Evolutionary conservation across 2,888 invertebrate genomes (phyloP).

Genomic region (Scrobipalpa costella): DNA sequence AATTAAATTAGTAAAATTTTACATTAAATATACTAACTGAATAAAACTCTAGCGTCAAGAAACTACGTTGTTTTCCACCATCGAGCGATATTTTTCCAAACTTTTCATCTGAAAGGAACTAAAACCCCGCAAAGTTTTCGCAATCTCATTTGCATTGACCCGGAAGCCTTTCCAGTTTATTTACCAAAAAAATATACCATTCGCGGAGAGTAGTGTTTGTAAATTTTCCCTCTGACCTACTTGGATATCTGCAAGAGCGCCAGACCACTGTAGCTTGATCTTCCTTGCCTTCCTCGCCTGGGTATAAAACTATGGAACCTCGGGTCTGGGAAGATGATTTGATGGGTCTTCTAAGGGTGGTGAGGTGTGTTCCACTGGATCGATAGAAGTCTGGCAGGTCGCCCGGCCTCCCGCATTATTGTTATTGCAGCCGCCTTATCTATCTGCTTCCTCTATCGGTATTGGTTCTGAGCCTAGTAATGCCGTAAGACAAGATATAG

Average conservation of each 20-base stretch:
- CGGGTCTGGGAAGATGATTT: constrained; percentile 58
- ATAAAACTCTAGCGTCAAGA: not conserved
- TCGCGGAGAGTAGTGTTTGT: constrained; percentile 73
- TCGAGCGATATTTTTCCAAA: constrained; percentile 1
- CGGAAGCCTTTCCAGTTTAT: constrained; percentile 67
- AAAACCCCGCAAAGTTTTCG: constrained; percentile 18
- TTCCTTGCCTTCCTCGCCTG: constrained; percentile 49
- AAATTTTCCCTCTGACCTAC: constrained; percentile 80
- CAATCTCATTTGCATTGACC: constrained; percentile 71
- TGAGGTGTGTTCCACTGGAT: constrained; percentile 58
- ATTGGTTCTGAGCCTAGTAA: constrained; percentile 72
- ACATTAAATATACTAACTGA: too few species aligned
- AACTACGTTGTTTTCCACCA: not conserved
- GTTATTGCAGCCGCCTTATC: constrained; percentile 77
- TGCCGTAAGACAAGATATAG: constrained; percentile 62
- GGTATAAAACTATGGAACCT: constrained; percentile 45
- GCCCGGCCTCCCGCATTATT: constrained; percentile 79
- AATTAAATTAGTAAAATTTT: too few species aligned
- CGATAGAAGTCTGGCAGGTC: constrained; percentile 79
- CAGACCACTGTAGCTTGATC: constrained; percentile 56
- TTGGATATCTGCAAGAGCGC: constrained; percentile 66
- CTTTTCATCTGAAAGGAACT: constrained; percentile 16
- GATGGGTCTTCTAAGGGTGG: constrained; percentile 62
- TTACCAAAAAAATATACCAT: constrained; percentile 67
- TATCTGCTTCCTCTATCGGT: constrained; percentile 65